Evolutionary conservation across 2,113 vertebrate species (phyloP), one percentile per base, ranked within the genome.

Genomic region (Onychorhynchus coronatus): DNA sequence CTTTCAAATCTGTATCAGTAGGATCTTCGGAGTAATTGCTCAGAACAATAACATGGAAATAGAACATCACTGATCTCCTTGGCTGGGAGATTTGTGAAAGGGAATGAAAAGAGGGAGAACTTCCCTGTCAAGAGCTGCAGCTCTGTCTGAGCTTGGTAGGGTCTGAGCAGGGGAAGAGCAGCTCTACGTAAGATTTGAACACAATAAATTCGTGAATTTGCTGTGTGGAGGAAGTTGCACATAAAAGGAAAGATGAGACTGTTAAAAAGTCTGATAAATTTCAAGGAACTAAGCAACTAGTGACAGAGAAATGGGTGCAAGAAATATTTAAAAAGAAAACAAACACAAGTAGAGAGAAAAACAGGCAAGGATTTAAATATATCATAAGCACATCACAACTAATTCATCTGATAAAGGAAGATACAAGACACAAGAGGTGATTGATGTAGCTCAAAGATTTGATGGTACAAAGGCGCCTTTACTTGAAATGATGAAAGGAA

Each of bases 391-490:
- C 53, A 68, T 85, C 66, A 91, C 77, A 96, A 66, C 72, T 95
- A 89, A 81, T 91, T 94, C 88, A 71, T 88, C 92, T 88, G 33
- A 93, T 90, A 74, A 94, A 88, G 77, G 63, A 87, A 82, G 83
- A 80, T 59, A 53, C 9, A 39, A 85, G 87, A 91, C 74, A 61
- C 70, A 72, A 93, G 76, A 94, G 91, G 75, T 96, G 95, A 78
- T 18, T 88, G 90, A 85, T 93, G 89, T 95, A 88, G 78, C 87
- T 88, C 66, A 75, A 94, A 95, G 95, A 90, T 94, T 89, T 62
- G 17, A 79, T 78, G 93, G 49, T 95, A 95, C 88, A 97, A 93
- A 91, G 58, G 33, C 1, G 0, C 83, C 50, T 94, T 93, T 79
- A 88, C 78, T 83, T 93, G 77, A 91, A 94, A 68, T 76, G 89